Percentiles rank a stretch among this genome's conserved stretches.
phyloP scores from a whole-genome alignment of 2,113 vertebrate species.

The Nyctibius bracteatus region DNA sequence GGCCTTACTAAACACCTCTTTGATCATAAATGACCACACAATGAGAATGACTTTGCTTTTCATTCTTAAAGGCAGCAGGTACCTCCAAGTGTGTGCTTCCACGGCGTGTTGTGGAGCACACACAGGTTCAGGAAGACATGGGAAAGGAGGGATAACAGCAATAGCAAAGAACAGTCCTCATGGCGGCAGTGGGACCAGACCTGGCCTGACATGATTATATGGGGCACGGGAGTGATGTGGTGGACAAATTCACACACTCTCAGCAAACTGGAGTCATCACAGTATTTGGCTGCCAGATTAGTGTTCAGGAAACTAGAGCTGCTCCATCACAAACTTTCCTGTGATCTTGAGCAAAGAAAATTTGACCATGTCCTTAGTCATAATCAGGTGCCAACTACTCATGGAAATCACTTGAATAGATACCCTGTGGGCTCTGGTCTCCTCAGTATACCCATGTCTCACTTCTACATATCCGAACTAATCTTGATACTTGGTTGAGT shows the following conservation, averaged over 20 bases:
- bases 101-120: rapidly evolving
- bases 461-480: neutral
- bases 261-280: neutral
- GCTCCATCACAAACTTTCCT: neutral
- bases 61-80: neutral
- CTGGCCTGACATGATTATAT: neutral
- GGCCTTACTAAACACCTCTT: neutral
- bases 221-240: neutral
- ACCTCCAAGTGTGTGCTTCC: neutral
- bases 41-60: neutral
- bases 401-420: neutral
- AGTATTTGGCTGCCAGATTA: neutral
- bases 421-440: neutral
- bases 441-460: neutral
- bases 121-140: neutral
- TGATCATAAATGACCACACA: neutral
- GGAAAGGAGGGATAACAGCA: neutral
- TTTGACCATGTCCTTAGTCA: neutral
- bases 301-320: neutral
- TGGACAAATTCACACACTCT: neutral
- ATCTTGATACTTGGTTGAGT: neutral
- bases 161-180: rapidly evolving
- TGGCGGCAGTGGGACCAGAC: neutral
- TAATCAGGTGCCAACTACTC: neutral
- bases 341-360: neutral